phyloP scores from a whole-genome alignment of 2,113 vertebrate genomes.

The Lamprotornis superbus region DNA sequence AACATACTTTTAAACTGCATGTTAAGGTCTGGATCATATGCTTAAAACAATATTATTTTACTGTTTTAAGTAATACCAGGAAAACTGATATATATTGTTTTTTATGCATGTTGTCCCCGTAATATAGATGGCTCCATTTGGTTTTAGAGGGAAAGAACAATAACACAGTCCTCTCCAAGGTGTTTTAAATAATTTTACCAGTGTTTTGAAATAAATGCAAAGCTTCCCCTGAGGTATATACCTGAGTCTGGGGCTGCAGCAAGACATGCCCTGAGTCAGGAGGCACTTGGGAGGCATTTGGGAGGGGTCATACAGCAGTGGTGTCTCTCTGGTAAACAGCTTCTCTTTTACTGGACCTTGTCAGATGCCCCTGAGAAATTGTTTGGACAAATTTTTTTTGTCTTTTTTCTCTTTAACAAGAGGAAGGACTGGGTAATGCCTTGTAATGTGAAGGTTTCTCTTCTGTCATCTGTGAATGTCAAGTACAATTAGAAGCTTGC shows the following conservation, averaged over 20 bases:
- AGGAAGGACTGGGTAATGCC: background rate
- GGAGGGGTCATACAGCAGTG: background rate
- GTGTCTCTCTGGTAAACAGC: background rate
- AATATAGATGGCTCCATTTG: background rate
- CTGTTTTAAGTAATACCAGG: background rate
- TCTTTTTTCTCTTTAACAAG: background rate
- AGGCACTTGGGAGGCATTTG: background rate
- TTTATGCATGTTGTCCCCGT: background rate
- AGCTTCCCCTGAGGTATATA: background rate
- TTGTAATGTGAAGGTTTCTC: background rate
- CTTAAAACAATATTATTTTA: background rate
- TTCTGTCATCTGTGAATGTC: background rate
- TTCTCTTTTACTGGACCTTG: background rate
- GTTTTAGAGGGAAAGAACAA: background rate
- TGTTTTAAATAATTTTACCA: background rate
- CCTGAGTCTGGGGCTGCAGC: background rate
- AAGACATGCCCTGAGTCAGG: background rate
- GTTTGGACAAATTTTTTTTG: background rate
- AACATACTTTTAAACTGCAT: background rate
- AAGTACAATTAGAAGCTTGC: constrained; percentile 6
- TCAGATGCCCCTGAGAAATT: background rate
- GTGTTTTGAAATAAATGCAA: background rate
- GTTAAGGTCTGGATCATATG: background rate
- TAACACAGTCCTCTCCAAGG: background rate
- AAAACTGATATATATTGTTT: background rate